Evolutionary conservation across 2,113 vertebrate species (phyloP).

Genomic region (Ceyx melanurus): DNA sequence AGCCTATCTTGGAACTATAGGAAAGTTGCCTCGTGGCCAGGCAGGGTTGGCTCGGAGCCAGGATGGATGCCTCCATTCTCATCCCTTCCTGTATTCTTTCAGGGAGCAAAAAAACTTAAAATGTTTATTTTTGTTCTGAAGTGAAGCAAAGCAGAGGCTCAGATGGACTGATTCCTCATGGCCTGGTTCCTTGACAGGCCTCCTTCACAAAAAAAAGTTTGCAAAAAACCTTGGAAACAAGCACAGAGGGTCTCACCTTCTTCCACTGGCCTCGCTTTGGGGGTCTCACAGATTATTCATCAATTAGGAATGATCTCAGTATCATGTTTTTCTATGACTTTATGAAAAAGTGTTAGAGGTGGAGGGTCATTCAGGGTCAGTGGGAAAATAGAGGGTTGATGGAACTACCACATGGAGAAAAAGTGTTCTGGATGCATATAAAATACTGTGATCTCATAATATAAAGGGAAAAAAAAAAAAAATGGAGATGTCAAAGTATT

Average conservation of each 20-base stretch:
- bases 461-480: neutral
- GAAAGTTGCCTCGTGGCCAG: constrained; percentile 28
- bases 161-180: neutral
- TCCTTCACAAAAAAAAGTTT: neutral
- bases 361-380: neutral
- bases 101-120: constrained; percentile 24
- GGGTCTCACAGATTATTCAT: neutral
- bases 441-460: neutral
- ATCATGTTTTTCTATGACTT: neutral
- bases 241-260: neutral
- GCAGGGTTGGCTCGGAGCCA: neutral
- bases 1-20: neutral
- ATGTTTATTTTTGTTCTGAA: neutral
- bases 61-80: constrained; percentile 6
- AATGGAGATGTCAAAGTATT: neutral
- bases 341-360: neutral
- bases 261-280: neutral
- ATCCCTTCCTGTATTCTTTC: neutral
- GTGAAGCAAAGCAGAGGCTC: constrained; percentile 12
- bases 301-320: neutral
- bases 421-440: neutral
- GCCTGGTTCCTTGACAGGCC: neutral
- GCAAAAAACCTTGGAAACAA: neutral
- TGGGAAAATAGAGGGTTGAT: neutral
- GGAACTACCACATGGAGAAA: neutral